Evolutionary conservation across 1,140 invertebrate genomes (phyloP), one percentile per base, ranked within the genome.

Genomic region (Argopecten irradians): DNA sequence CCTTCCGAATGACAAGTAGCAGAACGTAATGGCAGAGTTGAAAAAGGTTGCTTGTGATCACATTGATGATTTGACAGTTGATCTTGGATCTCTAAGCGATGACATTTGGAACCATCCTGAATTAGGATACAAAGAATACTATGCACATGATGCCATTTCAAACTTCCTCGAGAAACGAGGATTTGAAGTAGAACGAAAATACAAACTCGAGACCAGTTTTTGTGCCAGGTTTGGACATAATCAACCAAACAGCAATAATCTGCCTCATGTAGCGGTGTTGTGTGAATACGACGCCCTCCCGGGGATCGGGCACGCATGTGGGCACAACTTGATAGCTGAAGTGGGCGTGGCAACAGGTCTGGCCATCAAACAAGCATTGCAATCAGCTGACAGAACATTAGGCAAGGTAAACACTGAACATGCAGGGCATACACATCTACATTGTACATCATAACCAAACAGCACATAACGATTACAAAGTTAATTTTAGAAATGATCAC

Each of bases 261-360:
- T 88, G 1, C 93, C 94, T 3, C 91, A 94, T 71, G 86, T 95
- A 14, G 93, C 92, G 35, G 89, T 95, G 11, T n/a, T 96, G 0
- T 96, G 95, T 90, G 95, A 96, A 90, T 96, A 95, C 88, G 95
- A 96, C 91, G 95, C 95, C 34, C 89, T 96, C 13, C 95, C 95
- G 9, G 93, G 92, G 3, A 94, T 95, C 13, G 95, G 95, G 16
- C 95, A 96, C 91, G 95, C 95, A 16, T 96, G 95, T 93, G 95
- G 95, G 8, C 95, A 96, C 86, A 96, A 96, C 89, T 89, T 96
- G 1, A 95, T 95, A 11, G 93, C 95, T 22, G 95, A 95, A 89
- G 90, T 94, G 14, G 94, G 95, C 3, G 88, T 95, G 32, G 95
- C 94, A 22, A 93, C 94, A 41, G 94, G 92, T 32, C 55, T 95